These are phyloP conservation scores for Agrotis ipsilon DNA, from an alignment of 2,888 invertebrate genomes.

Conservation along the genomic window DNA sequence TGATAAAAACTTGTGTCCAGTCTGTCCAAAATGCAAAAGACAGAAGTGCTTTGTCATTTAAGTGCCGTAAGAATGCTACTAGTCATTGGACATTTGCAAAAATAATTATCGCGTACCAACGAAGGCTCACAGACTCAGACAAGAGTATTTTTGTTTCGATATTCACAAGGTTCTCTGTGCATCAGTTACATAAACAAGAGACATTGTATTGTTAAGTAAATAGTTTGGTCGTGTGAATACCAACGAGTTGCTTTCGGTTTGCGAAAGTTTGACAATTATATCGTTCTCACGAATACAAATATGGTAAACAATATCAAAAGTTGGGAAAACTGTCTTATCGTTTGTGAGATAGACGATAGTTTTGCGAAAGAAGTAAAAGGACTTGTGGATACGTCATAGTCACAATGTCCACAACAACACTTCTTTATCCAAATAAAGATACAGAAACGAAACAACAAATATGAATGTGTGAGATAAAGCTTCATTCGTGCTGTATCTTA, in stretches of 20 bases:
- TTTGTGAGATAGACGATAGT: neutral
- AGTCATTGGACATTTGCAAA: slow-evolving; percentile 44
- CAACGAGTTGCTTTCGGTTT: slow-evolving; percentile 50
- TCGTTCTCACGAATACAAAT: slow-evolving; percentile 26
- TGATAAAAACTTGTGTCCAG: neutral
- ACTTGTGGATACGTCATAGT: slow-evolving; percentile 1
- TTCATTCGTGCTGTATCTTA: slow-evolving; percentile 55
- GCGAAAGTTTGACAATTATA: slow-evolving; percentile 46
- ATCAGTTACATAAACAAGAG: slow-evolving; percentile 63
- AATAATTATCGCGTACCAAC: slow-evolving; percentile 46
- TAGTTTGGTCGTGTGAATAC: slow-evolving; percentile 55
- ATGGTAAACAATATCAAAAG: slow-evolving; percentile 6
- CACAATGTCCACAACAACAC: neutral
- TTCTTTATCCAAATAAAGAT: slow-evolving; percentile 22
- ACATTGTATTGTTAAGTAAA: slow-evolving; percentile 63
- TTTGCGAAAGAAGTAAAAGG: slow-evolving; percentile 3
- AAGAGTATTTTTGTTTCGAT: slow-evolving; percentile 50
- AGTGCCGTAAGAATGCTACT: slow-evolving; percentile 30
- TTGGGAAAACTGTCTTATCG: neutral
- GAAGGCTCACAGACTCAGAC: slow-evolving; percentile 34
- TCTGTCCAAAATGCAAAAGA: slow-evolving; percentile 14
- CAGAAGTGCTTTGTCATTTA: slow-evolving; percentile 34
- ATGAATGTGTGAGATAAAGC: slow-evolving; percentile 42
- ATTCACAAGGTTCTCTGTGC: slow-evolving; percentile 58
- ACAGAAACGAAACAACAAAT: slow-evolving; percentile 11